Conservation (phyloP, 2,888 invertebrate genomes). For the Dryadula phaetusa region DNA sequence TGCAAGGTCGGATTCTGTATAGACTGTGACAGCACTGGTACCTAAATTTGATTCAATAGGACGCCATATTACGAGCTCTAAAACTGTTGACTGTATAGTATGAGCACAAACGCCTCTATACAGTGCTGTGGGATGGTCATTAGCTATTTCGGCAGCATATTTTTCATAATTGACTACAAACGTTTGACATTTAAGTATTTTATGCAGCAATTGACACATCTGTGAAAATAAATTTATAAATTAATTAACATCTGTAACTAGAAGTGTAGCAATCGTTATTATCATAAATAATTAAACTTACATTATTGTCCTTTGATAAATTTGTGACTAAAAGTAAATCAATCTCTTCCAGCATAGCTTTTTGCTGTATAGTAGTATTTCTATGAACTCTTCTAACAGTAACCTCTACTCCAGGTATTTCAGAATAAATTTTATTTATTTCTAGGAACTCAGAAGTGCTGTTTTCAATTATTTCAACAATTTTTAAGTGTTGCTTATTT, state of each 20-base stretch:
- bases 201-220: slow-evolving; percentile 51
- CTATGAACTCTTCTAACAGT: slow-evolving; percentile 41
- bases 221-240: slow-evolving; percentile 30
- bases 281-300: slow-evolving; percentile 43
- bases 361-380: slow-evolving; percentile 33
- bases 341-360: slow-evolving; percentile 37
- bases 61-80: slow-evolving; percentile 52
- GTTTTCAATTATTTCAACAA: slow-evolving; percentile 48
- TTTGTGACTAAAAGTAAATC: slow-evolving; percentile 50
- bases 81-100: slow-evolving; percentile 39
- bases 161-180: slow-evolving; percentile 52
- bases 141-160: slow-evolving; percentile 14
- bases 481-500: slow-evolving; percentile 48
- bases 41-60: slow-evolving; percentile 44
- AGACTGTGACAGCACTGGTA: slow-evolving; percentile 51
- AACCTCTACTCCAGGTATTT: slow-evolving; percentile 43
- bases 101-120: slow-evolving; percentile 49
- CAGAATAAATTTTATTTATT: slow-evolving; percentile 41
- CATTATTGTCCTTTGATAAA: slow-evolving; percentile 50
- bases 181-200: slow-evolving; percentile 47
- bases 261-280: neutral
- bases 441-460: slow-evolving; percentile 40
- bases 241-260: neutral
- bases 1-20: slow-evolving; percentile 49
- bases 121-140: slow-evolving; percentile 43